phyloP scores from a whole-genome alignment of 2,797 vertebrate species.

The Falco peregrinus region DNA sequence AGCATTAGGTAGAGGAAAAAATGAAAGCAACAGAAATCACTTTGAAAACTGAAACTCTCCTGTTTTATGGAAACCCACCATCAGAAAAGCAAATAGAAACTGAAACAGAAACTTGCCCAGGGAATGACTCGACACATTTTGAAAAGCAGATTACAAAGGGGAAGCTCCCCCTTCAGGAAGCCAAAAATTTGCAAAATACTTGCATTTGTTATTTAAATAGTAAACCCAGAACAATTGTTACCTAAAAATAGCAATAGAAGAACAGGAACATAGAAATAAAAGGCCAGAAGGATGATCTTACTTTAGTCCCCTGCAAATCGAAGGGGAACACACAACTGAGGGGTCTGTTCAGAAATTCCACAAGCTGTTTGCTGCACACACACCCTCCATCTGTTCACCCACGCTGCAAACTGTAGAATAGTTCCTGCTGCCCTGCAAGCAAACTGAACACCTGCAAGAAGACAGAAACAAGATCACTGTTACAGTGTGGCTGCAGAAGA shows the following conservation, averaged over 20 bases:
- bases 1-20: background rate
- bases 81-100: background rate
- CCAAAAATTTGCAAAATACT: background rate
- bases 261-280: background rate
- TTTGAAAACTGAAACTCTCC: background rate
- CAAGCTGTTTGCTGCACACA: background rate
- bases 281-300: background rate
- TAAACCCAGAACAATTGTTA: background rate
- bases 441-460: background rate
- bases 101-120: conserved; percentile 14
- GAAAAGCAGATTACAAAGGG: background rate
- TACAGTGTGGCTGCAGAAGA: background rate
- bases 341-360: background rate
- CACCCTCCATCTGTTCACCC: background rate
- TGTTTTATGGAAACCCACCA: background rate
- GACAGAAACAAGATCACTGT: background rate
- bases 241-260: background rate
- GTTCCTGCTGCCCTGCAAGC: background rate
- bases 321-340: background rate
- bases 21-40: background rate
- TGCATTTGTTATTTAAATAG: background rate
- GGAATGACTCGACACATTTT: background rate
- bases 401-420: background rate
- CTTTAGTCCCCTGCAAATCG: background rate
- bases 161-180: background rate